Conservation (phyloP, 2,797 vertebrate genomes). For the Halcyon leucocephala region DNA sequence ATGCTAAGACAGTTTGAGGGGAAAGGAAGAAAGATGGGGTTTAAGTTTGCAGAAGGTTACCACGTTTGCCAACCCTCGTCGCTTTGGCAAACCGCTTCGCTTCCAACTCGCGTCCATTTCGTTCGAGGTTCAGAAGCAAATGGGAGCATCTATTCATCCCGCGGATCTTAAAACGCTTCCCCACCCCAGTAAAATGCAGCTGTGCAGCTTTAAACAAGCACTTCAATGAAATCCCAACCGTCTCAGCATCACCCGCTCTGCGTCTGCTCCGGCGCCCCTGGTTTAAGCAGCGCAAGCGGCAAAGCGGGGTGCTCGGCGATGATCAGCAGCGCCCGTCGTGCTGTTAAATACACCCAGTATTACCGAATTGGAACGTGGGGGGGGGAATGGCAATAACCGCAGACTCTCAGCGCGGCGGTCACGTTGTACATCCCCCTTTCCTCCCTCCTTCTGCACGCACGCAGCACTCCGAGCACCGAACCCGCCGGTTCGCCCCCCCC, state of each 20-base stretch:
- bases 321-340: background rate
- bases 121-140: background rate
- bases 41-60: background rate
- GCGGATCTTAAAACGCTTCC: no score
- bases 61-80: fast-evolving
- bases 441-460: no score
- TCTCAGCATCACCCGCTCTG: background rate
- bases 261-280: background rate
- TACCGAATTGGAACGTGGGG: background rate
- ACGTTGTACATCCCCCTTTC: no score
- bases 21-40: fast-evolving
- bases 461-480: background rate
- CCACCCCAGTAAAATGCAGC: background rate
- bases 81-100: background rate
- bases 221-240: background rate
- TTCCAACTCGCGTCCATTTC: background rate
- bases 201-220: background rate
- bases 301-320: fast-evolving
- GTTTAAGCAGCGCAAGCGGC: background rate
- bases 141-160: background rate
- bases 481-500: background rate
- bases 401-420: background rate
- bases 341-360: no score
- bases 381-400: background rate
- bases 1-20: fast-evolving